These are phyloP conservation scores for Notamacropus eugenii DNA, from an alignment of 2,797 vertebrate genomes.

Conservation along the genomic window DNA sequence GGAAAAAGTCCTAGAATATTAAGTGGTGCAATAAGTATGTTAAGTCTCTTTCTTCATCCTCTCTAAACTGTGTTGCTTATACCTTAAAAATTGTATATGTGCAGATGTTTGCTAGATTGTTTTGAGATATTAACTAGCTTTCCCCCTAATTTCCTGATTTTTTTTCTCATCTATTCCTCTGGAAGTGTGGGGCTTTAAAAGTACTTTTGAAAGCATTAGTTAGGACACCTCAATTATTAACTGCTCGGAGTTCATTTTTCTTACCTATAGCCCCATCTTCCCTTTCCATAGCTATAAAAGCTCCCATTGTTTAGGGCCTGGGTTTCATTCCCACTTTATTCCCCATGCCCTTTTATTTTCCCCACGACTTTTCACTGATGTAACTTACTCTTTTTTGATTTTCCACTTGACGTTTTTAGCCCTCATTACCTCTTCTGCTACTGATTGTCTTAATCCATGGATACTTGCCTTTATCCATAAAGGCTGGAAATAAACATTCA, in stretches of 20 bases:
- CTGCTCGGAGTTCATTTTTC: slow-evolving; percentile 37
- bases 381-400: slow-evolving; percentile 54
- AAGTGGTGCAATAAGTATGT: slow-evolving; percentile 38
- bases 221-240: slow-evolving; percentile 54
- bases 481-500: not conserved
- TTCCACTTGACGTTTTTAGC: slow-evolving; percentile 34
- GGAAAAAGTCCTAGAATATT: not conserved
- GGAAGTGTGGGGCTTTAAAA: slow-evolving; percentile 37
- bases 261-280: slow-evolving; percentile 57
- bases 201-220: not conserved
- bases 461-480: not conserved
- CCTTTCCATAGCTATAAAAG: slow-evolving; percentile 56
- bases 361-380: slow-evolving; percentile 34
- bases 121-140: slow-evolving; percentile 47
- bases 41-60: slow-evolving; percentile 36
- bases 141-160: slow-evolving; percentile 17
- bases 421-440: not conserved
- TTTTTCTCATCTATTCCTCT: not conserved
- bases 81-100: not conserved
- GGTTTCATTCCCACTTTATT: slow-evolving; percentile 52
- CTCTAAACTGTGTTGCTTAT: not conserved
- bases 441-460: slow-evolving; percentile 15
- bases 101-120: not conserved
- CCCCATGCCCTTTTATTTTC: slow-evolving; percentile 18
- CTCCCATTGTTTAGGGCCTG: slow-evolving; percentile 47